These are phyloP conservation scores for Phrynocephalus versicolor DNA, from an alignment of 2,113 vertebrate species.

Conservation along the genomic window DNA sequence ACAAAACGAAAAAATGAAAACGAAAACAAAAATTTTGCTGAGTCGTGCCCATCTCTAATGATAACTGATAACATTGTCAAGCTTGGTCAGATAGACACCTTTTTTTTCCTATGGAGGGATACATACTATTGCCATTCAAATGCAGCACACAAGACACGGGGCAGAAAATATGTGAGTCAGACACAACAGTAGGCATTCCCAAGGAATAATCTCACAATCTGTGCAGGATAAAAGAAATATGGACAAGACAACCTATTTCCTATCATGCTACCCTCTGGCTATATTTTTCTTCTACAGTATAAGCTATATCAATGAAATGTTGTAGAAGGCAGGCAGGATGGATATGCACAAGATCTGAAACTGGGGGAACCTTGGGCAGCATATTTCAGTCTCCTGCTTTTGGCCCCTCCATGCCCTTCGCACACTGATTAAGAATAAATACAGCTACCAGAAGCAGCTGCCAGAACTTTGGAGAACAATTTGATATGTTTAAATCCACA, in stretches of 20 bases:
- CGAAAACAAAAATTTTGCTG: too few relatives aligned
- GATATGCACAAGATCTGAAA: too few relatives aligned
- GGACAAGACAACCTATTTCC: neutral
- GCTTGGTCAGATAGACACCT: too few relatives aligned
- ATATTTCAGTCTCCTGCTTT: neutral
- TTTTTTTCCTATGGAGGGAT: too few relatives aligned
- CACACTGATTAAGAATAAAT: neutral
- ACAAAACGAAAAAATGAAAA: too few relatives aligned
- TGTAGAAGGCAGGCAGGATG: neutral
- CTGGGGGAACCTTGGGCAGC: too few relatives aligned
- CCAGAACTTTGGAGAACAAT: neutral
- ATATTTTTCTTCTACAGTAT: neutral
- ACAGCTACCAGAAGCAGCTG: neutral
- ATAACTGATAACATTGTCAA: too few relatives aligned
- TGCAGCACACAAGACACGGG: too few relatives aligned
- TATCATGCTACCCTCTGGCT: neutral
- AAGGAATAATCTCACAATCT: neutral
- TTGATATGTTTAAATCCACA: neutral
- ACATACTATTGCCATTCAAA: too few relatives aligned
- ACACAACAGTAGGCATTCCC: neutral
- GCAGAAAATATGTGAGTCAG: too few relatives aligned
- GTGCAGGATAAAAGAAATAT: neutral
- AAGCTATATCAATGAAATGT: neutral
- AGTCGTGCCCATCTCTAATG: too few relatives aligned
- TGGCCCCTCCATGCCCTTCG: neutral